These are phyloP conservation scores for Plagodis pulveraria DNA, from an alignment of 2,888 invertebrate genomes.

Conservation along the genomic window DNA sequence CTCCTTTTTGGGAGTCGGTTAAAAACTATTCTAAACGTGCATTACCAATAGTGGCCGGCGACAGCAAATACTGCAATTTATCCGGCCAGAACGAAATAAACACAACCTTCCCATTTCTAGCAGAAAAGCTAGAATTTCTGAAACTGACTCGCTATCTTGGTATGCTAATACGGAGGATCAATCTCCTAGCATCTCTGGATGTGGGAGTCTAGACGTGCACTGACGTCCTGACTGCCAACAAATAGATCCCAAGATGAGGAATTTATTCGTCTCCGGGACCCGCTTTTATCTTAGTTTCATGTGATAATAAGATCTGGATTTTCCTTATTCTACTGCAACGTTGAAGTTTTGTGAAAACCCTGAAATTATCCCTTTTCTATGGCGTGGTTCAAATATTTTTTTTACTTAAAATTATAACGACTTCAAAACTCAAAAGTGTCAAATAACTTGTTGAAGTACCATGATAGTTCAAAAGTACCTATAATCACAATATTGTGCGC, in stretches of 20 bases:
- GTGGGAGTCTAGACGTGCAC: conserved; percentile 35
- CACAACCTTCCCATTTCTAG: conserved; percentile 4
- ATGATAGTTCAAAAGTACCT: too few species aligned
- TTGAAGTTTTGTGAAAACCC: too few species aligned
- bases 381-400: too few species aligned
- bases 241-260: conserved; percentile 45
- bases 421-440: too few species aligned
- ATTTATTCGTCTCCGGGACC: not conserved
- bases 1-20: too few species aligned
- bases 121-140: conserved; percentile 19
- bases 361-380: too few species aligned
- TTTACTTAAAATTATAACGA: too few species aligned
- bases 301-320: not conserved
- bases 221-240: conserved; percentile 43
- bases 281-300: not conserved
- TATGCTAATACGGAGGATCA: conserved; percentile 66
- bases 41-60: not conserved
- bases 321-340: not conserved
- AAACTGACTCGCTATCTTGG: conserved; percentile 44
- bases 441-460: too few species aligned
- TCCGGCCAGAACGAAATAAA: conserved; percentile 8
- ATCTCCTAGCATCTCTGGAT: conserved; percentile 50
- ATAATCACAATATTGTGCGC: too few species aligned
- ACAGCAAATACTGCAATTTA: not conserved
- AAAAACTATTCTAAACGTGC: too few species aligned